Evolutionary conservation across 2,888 invertebrate species (phyloP), one percentile per base, ranked within the genome.

Genomic region (Ganaspis brasiliensis): DNA sequence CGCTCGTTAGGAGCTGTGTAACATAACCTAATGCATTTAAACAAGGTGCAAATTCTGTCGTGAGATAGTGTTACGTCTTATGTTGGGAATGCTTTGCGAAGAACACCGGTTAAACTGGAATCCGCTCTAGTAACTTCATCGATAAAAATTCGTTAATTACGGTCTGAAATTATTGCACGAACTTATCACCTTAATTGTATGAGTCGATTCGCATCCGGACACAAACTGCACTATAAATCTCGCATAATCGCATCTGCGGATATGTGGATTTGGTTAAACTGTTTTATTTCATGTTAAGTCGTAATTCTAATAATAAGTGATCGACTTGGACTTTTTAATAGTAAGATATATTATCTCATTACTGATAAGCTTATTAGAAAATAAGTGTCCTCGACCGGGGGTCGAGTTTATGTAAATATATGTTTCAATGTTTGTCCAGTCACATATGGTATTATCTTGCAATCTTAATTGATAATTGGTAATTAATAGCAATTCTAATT

Each of bases 41-140:
- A 74, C 37, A 73, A 73, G 57, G 72, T 56, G 72, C 56, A 56
- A 57, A 57, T 57, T 57, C 57, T 57, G 16, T 40, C 31, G 24
- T 37, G 35, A 56, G 72, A 72, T 72, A 72, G 56, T 73, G 37
- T 73, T 73, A 40, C 72, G 37, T 40, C 57, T 37, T 24, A 56
- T 56, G 37, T 35, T 24, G 72, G 3, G 49, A 56, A 57, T 73
- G 72, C 57, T 24, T 37, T 14, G 57, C 6, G 40, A 52, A 63
- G 63, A 56, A 37, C 57, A 57, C 73, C 35, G 21, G 73, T 40
- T 24, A 24, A 73, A 57, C 59, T 57, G 57, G 57, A 40, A 73
- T 63, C 6, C 21, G 63, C 63, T 63, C 63, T 31, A 63, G 63
- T 63, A 63, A 63, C 21, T 63, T 63, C 35, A 21, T 63, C 63